Percentiles rank a stretch among this genome's conserved stretches.
These are phyloP conservation scores for Camptogramma bilineatum DNA, from an alignment of 2,888 invertebrate genomes.

Conservation along the genomic window DNA sequence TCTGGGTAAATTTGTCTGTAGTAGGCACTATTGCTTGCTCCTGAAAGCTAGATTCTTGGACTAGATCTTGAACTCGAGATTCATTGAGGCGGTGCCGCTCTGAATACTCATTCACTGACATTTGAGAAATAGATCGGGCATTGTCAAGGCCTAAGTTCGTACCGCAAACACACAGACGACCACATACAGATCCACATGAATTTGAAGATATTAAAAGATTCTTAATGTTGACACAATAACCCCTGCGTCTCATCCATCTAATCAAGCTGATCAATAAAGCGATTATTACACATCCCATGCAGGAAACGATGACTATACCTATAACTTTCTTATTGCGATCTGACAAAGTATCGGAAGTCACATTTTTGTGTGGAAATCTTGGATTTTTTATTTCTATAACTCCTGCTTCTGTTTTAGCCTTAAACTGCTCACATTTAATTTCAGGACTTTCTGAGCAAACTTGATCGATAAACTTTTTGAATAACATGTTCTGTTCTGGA, in stretches of 20 bases:
- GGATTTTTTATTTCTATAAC: constrained; percentile 74
- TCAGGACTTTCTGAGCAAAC: constrained; percentile 83
- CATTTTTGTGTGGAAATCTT: constrained; percentile 74
- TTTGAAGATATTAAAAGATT: constrained; percentile 72
- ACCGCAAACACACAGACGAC: constrained; percentile 72
- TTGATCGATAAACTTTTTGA: constrained; percentile 86
- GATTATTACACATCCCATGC: constrained; percentile 79
- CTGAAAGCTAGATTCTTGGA: constrained; percentile 67
- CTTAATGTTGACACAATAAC: constrained; percentile 79
- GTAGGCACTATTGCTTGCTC: constrained; percentile 60
- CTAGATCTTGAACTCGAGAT: constrained; percentile 76
- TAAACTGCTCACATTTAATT: constrained; percentile 86
- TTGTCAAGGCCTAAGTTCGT: constrained; percentile 82
- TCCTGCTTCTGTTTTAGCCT: constrained; percentile 61
- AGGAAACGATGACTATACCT: constrained; percentile 82
- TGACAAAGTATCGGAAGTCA: constrained; percentile 53
- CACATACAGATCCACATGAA: constrained; percentile 68
- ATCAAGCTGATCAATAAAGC: constrained; percentile 83
- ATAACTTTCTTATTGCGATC: constrained; percentile 74
- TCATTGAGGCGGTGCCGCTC: constrained; percentile 86
- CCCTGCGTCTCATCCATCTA: constrained; percentile 85
- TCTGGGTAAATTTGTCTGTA: constrained; percentile 88
- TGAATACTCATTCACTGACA: constrained; percentile 87
- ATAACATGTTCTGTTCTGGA: constrained; percentile 86
- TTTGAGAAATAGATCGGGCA: constrained; percentile 85